Conservation (phyloP, 2,113 vertebrate species). For the Mesocricetus auratus region DNA sequence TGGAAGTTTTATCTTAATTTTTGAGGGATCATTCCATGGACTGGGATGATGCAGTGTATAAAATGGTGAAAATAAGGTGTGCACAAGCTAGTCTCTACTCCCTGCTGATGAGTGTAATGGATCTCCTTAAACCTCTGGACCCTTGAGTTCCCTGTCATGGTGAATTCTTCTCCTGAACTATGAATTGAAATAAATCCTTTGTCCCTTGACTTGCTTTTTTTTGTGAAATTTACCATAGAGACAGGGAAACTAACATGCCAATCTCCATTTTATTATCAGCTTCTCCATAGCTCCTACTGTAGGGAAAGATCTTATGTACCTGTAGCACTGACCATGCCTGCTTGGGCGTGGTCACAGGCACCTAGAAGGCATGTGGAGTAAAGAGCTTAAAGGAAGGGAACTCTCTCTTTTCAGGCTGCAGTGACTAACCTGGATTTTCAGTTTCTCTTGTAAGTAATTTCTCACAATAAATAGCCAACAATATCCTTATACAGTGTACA, state of each 20-base stretch:
- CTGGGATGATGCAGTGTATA: neutral
- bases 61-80: neutral
- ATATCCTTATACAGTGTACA: too few relatives aligned
- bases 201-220: neutral
- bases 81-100: neutral
- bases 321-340: too few relatives aligned
- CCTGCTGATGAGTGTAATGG: neutral
- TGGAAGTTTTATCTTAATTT: neutral
- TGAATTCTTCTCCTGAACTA: neutral
- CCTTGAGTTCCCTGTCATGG: neutral
- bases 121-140: neutral
- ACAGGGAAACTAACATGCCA: neutral
- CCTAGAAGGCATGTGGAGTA: too few relatives aligned
- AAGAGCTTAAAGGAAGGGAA: too few relatives aligned
- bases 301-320: too few relatives aligned
- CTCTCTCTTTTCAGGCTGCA: too few relatives aligned
- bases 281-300: too few relatives aligned
- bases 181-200: neutral
- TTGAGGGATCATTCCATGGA: neutral
- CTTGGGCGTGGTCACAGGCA: too few relatives aligned
- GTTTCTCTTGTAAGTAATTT: too few relatives aligned
- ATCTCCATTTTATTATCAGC: neutral
- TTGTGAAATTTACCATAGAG: neutral
- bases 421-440: too few relatives aligned
- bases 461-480: too few relatives aligned